Evolutionary conservation across 37 sponge, comb jelly and placozoan genomes (phyloP).

Genomic region (Corticium candelabrum): DNA sequence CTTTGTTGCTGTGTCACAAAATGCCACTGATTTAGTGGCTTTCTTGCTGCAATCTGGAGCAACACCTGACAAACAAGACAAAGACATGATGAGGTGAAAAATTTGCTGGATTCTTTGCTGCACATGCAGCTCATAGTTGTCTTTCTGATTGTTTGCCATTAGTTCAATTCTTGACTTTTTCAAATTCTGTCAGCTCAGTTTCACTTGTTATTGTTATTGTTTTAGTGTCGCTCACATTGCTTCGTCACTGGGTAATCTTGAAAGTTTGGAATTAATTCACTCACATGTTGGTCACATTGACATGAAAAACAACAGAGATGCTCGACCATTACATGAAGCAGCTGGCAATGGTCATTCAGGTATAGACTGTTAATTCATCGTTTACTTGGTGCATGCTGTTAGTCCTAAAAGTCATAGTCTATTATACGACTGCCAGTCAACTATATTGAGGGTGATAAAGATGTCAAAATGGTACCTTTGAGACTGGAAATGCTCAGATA

Average conservation of each 20-base stretch:
- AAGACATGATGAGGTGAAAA: not conserved
- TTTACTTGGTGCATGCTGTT: too few species aligned
- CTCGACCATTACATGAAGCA: not conserved
- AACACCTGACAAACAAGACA: not conserved
- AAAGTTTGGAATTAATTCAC: not conserved
- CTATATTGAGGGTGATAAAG: too few species aligned
- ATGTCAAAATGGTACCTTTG: too few species aligned
- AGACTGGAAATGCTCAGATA: too few species aligned
- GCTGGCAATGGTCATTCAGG: not conserved
- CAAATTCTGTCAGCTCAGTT: not conserved
- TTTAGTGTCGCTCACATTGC: not conserved
- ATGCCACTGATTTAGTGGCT: not conserved
- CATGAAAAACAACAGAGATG: not conserved
- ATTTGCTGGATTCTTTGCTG: too few species aligned
- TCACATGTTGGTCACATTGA: not conserved
- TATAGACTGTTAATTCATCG: not conserved
- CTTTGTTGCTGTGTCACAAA: not conserved
- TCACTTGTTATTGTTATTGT: not conserved
- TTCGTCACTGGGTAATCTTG: not conserved
- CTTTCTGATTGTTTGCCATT: too few species aligned
- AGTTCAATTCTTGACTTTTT: too few species aligned
- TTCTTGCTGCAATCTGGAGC: not conserved
- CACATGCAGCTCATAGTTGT: too few species aligned
- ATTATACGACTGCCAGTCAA: too few species aligned
- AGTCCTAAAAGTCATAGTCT: too few species aligned